These are phyloP conservation scores for Apostichopus leukothele DNA, from an alignment of 53 echinoderm and acorn worm species.

Conservation along the genomic window DNA sequence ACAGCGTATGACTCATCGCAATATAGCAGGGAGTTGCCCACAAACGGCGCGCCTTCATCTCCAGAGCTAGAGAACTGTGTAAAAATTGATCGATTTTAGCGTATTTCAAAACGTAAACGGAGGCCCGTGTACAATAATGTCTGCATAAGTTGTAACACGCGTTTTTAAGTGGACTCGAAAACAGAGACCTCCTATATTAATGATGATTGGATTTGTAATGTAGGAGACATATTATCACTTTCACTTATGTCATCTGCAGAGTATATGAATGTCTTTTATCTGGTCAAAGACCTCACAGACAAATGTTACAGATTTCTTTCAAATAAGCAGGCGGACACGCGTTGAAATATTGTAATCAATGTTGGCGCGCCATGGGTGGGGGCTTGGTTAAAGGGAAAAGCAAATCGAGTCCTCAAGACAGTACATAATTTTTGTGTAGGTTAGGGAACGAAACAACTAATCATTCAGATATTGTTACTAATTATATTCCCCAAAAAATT, in stretches of 20 bases:
- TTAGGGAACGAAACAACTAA: too few relatives aligned
- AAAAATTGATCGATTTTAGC: slow-evolving; percentile 10
- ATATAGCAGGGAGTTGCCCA: neutral
- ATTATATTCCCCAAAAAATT: too few relatives aligned
- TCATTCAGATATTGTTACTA: too few relatives aligned
- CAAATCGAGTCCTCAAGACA: too few relatives aligned
- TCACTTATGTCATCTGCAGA: neutral
- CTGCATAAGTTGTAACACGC: neutral
- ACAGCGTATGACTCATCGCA: neutral
- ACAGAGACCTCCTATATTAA: neutral
- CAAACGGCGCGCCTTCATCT: slow-evolving; percentile 2
- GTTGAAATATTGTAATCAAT: neutral
- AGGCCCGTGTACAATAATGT: neutral
- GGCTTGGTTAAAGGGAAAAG: too few relatives aligned
- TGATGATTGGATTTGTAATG: neutral
- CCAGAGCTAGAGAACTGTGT: neutral
- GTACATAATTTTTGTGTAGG: too few relatives aligned
- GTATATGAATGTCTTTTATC: neutral
- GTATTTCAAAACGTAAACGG: neutral
- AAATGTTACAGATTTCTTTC: neutral
- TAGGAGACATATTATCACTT: neutral
- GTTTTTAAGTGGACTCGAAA: neutral
- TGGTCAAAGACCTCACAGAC: neutral
- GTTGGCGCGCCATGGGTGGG: too few relatives aligned
- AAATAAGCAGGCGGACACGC: neutral